Percentiles rank a stretch among this genome's conserved stretches.
Evolutionary conservation across 2,113 vertebrate species (phyloP).

Genomic region (Pelecanus crispus): DNA sequence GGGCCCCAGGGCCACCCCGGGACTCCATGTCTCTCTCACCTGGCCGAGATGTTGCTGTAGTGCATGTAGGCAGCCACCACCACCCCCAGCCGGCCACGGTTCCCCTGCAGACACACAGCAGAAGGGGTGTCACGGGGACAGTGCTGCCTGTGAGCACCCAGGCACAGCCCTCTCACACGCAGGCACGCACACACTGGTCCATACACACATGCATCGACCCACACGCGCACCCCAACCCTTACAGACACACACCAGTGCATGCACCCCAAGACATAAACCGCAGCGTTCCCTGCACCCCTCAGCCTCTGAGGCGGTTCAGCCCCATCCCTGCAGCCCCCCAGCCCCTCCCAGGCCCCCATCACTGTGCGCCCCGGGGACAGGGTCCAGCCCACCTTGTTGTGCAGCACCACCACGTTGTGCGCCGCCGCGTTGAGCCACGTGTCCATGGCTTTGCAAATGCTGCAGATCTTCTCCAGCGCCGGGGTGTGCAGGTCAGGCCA

Average conservation of each 20-base stretch:
- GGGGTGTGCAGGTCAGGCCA: conserved; percentile 97
- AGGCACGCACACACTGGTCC: neutral
- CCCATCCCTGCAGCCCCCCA: accelerated
- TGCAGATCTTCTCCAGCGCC: conserved; percentile 96
- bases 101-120: conserved; percentile 79
- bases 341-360: accelerated
- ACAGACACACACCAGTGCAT: neutral
- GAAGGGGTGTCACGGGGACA: neutral
- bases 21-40: conserved; percentile 65
- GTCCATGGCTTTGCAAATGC: conserved; percentile 98
- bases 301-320: neutral
- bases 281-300: neutral
- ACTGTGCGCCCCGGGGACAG: accelerated
- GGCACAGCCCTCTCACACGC: accelerated
- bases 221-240: neutral
- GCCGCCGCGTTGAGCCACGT: conserved; percentile 88
- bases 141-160: accelerated
- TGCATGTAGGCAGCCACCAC: conserved; percentile 98
- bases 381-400: conserved; percentile 85
- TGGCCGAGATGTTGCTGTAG: conserved; percentile 98
- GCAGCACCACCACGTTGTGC: conserved; percentile 93
- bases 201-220: accelerated
- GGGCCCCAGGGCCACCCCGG: neutral
- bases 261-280: neutral
- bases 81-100: conserved; percentile 90